phyloP scores from a whole-genome alignment of 2,888 invertebrate genomes.

The Eupithecia vulgata region DNA sequence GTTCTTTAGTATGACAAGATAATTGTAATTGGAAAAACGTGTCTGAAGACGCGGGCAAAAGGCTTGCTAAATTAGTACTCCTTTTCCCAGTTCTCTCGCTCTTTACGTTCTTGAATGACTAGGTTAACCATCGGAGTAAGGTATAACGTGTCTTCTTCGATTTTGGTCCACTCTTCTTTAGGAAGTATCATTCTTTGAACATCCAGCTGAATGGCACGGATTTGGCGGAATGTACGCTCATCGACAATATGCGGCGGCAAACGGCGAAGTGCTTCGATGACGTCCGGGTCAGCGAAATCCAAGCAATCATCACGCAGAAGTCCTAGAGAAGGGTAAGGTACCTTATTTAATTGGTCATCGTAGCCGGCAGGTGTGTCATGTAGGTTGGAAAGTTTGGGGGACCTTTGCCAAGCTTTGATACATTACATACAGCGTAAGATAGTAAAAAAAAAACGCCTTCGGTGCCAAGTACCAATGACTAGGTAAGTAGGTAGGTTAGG shows the following conservation, averaged over 20 bases:
- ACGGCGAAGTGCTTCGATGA: slow-evolving; percentile 92
- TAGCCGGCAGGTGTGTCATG: no score
- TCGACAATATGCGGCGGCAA: slow-evolving; percentile 90
- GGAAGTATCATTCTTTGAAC: slow-evolving; percentile 91
- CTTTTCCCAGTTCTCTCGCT: slow-evolving; percentile 91
- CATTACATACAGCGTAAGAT: no score
- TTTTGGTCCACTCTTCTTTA: slow-evolving; percentile 95
- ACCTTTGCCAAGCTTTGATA: no score
- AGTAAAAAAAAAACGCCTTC: no score
- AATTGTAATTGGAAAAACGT: not conserved
- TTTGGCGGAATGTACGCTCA: slow-evolving; percentile 92
- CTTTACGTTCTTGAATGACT: slow-evolving; percentile 90
- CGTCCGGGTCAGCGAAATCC: slow-evolving; percentile 86
- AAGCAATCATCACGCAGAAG: slow-evolving; percentile 92
- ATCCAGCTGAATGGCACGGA: slow-evolving; percentile 92
- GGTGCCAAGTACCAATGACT: no score
- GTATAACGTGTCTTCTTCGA: slow-evolving; percentile 92
- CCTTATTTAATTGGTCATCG: no score
- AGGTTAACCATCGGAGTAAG: slow-evolving; percentile 91
- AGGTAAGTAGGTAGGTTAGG: no score
- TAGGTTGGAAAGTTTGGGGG: no score
- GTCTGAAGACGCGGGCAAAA: not conserved
- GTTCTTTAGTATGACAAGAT: no score
- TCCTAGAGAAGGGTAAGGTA: slow-evolving; percentile 74
- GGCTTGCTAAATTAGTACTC: slow-evolving; percentile 73